Evolutionary conservation across 2,797 vertebrate species (phyloP), one percentile per base, ranked within the genome.

Genomic region (Phrynocephalus guinanensis): DNA sequence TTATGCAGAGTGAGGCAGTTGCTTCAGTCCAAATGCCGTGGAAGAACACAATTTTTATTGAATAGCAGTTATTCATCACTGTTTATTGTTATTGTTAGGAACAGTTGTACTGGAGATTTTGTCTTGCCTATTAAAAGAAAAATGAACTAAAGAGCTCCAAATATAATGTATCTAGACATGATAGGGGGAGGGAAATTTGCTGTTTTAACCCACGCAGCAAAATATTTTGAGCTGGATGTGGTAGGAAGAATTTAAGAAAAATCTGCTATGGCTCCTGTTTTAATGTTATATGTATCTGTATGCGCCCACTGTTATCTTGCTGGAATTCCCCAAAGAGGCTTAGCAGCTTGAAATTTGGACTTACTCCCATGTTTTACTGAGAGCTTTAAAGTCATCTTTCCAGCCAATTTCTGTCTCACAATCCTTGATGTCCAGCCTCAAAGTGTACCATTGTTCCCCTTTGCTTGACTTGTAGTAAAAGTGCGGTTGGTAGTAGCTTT

Each of bases 371-470:
- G 76, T 85, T 88, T 60, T 91, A 10, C 0, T 83, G 87, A n/a
- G 70, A 81, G 18, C 67, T 80, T 88, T 78, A 88, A 91, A 92
- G 87, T 73, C 68, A 76, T 75, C 15, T 24, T 89, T 87, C 33
- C 33, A 33, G 33, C 92, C 84, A 86, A 71, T 92, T 76, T 92
- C 87, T 76, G 15, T 88, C 88, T 88, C 88, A 38, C 91, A 88
- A 76, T 88, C 90, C 87, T 95, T 89, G 92, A 93, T 94, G 87
- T 92, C 90, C 90, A 91, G 91, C 90, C 91, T 93, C 92, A 92
- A 85, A 92, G 91, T 95, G 5, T 73, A 83, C 0, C 0, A 79
- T 91, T 73, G 87, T 92, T 93, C 86, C 91, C 86, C 68, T 82
- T 83, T 92, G 82, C 76, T 91, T 91, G 38, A 85, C 56, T 80